Evolutionary conservation across 2,113 vertebrate genomes (phyloP), one percentile per base, ranked within the genome.

Genomic region (Phalacrocorax pelagicus): DNA sequence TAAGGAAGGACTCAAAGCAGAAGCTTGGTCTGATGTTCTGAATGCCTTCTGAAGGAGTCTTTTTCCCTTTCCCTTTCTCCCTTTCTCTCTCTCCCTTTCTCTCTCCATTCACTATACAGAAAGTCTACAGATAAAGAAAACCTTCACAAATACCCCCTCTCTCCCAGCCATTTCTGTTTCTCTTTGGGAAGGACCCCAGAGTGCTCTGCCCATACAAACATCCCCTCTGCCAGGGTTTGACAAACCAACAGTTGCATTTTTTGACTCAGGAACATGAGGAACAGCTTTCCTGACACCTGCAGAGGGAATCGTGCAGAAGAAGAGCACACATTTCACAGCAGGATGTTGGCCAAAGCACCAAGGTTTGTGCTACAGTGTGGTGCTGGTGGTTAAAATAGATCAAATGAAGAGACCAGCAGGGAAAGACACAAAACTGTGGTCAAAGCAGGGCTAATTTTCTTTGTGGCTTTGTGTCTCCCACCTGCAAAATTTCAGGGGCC

Each of bases 251-350:
- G 55, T 71, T 75, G 58, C 42, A 38, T 83, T 88, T 94, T 96
- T 88, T 94, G n/a, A 88, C 57, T 92, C 67, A 4, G 47, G 74
- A 93, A 46, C 18, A 40, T 1, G 8, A 91, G 74, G 84, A 92
- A 73, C 77, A 91, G 86, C 73, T 94, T 96, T 93, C 65, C 73
- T 84, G 73, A 87, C 92, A 96, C 86, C 92, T 92, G 93, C 59
- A 73, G 86, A 80, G 89, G 81, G 86, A 92, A 80, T 51, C 46
- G 24, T 40, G 90, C 65, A 63, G 77, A 46, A 92, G 88, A 93
- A 58, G 54, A 85, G 71, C 47, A 24, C n/a, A 49, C 40, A 52
- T 80, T 95, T 91, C 71, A n/a, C 58, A 91, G 81, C 78, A 87
- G 91, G 66, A 73, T 82, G 12, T 87, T 85, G 70, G 73, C 86